These are phyloP conservation scores for Teleiodes luculella DNA, from an alignment of 2,888 invertebrate species.

Conservation along the genomic window DNA sequence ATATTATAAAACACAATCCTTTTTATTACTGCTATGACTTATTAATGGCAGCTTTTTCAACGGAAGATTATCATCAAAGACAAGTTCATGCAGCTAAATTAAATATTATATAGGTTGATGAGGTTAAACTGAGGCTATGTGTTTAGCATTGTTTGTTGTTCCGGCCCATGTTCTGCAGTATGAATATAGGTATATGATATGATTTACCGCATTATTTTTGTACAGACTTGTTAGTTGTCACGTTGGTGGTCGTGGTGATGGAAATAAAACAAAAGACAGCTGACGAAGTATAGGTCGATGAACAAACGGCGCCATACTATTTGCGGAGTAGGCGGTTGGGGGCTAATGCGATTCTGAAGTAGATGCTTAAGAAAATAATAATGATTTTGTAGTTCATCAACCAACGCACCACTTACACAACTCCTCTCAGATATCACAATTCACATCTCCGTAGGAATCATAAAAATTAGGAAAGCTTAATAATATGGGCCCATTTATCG, in stretches of 20 bases:
- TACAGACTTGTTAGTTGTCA: constrained; percentile 20
- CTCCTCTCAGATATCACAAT: background rate
- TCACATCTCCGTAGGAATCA: background rate
- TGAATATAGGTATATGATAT: too few relatives aligned
- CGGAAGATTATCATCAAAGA: constrained; percentile 55
- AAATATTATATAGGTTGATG: constrained; percentile 14
- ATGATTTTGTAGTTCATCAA: background rate
- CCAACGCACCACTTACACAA: background rate
- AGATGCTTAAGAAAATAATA: background rate
- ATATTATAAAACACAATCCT: constrained; percentile 54
- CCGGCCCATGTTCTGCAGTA: constrained; percentile 9
- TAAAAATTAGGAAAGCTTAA: background rate
- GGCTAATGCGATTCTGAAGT: constrained; percentile 10
- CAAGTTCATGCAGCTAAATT: constrained; percentile 24
- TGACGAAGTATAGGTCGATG: constrained; percentile 27
- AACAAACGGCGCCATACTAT: constrained; percentile 37
- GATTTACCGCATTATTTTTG: constrained; percentile 16
- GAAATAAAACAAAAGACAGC: constrained; percentile 26
- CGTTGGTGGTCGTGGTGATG: constrained; percentile 19
- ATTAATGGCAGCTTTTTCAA: constrained; percentile 56
- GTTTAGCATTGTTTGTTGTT: constrained; percentile 12
- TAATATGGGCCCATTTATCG: background rate
- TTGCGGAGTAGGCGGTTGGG: constrained; percentile 28
- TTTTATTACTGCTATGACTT: constrained; percentile 52
- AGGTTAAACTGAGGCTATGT: constrained; percentile 27